phyloP scores from a whole-genome alignment of 2,888 invertebrate genomes.

The Baccha elongata region DNA sequence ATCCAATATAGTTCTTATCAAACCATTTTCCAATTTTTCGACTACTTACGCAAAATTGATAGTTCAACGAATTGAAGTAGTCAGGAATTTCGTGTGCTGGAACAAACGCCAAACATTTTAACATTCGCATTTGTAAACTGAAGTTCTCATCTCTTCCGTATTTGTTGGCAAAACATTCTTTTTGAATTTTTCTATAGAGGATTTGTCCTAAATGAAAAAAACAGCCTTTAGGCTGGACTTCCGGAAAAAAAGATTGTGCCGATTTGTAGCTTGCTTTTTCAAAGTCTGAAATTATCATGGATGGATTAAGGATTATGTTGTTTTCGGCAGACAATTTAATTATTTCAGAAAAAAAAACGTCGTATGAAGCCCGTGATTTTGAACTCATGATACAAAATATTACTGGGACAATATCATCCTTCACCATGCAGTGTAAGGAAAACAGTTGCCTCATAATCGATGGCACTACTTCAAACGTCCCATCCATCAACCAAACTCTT shows the following conservation, averaged over 20 bases:
- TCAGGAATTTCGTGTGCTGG: not conserved
- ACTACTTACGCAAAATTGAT: slow-evolving; percentile 27
- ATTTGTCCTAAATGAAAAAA: not conserved
- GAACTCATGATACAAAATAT: slow-evolving; percentile 24
- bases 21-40: slow-evolving; percentile 23
- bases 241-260: slow-evolving; percentile 10
- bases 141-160: not conserved
- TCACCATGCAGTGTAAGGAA: slow-evolving; percentile 27
- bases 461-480: slow-evolving; percentile 36
- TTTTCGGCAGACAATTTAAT: not conserved
- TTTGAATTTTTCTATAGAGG: not conserved
- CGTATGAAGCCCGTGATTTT: slow-evolving; percentile 12
- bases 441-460: slow-evolving; percentile 28
- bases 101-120: slow-evolving; percentile 11
- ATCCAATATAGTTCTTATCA: slow-evolving; percentile 7
- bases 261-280: slow-evolving; percentile 14
- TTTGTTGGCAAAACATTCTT: not conserved
- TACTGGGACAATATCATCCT: slow-evolving; percentile 11
- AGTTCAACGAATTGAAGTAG: slow-evolving; percentile 18
- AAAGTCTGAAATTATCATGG: slow-evolving; percentile 13
- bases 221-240: not conserved
- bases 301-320: not conserved
- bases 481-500: slow-evolving; percentile 40
- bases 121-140: slow-evolving; percentile 14
- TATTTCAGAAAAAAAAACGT: slow-evolving; percentile 19